Evolutionary conservation across 2,113 vertebrate species (phyloP).

Genomic region (Pedionomus torquatus): DNA sequence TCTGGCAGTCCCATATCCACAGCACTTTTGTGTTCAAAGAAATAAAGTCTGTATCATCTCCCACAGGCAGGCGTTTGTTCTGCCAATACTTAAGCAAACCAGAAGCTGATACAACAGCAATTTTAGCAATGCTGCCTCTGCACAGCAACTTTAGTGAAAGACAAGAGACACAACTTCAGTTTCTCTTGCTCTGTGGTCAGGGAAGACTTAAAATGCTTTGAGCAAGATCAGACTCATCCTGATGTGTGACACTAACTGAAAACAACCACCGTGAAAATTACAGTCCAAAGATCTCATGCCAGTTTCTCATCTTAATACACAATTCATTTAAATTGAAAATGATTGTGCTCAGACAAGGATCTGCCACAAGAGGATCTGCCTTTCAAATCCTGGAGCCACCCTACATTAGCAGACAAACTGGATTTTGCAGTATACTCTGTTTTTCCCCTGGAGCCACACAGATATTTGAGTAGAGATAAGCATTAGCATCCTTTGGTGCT

Average conservation of each 20-base stretch:
- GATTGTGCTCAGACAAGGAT: background rate
- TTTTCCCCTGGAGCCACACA: background rate
- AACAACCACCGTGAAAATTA: background rate
- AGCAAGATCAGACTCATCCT: background rate
- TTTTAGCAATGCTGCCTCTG: background rate
- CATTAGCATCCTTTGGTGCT: background rate
- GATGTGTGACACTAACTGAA: background rate
- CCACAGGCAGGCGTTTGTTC: background rate
- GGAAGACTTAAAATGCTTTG: background rate
- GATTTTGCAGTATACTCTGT: background rate
- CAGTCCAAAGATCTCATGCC: background rate
- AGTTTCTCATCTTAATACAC: background rate
- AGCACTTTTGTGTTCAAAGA: background rate
- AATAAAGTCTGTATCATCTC: background rate
- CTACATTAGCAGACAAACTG: background rate
- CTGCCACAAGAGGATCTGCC: background rate
- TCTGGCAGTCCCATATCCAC: background rate
- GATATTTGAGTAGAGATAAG: background rate
- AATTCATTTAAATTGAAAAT: background rate
- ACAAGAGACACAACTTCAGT: background rate
- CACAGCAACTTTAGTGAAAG: background rate
- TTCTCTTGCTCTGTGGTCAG: background rate
- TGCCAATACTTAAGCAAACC: background rate
- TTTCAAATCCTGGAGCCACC: background rate
- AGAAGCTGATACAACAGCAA: background rate